Conservation (phyloP, 2,797 vertebrate species). For the Pseudotriccus pelzelni region DNA sequence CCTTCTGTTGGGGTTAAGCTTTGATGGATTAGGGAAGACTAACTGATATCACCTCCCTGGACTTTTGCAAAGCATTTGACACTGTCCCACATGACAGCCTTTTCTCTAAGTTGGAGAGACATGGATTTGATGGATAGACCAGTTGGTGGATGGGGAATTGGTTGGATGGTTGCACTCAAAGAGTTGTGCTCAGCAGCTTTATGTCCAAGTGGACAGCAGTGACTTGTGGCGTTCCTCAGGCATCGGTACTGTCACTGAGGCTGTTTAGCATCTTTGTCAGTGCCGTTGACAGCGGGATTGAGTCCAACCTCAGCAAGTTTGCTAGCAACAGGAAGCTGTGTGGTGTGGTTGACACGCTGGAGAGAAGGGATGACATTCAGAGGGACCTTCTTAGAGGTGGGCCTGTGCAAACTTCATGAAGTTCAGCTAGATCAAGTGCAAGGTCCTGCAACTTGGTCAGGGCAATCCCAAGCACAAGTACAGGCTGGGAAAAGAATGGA, state of each 20-base stretch:
- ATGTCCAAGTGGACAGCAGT: not conserved
- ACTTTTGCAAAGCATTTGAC: fast-evolving
- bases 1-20: not conserved
- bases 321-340: no score
- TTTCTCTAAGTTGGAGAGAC: not conserved
- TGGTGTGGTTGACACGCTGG: not conserved
- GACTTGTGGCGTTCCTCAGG: not conserved
- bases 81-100: not conserved
- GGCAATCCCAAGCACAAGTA: not conserved
- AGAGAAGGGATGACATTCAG: not conserved
- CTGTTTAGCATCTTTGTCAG: not conserved
- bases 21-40: not conserved
- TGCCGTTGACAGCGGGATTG: not conserved
- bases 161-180: not conserved
- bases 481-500: not conserved
- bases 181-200: not conserved
- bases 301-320: not conserved
- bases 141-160: not conserved
- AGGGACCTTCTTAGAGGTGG: not conserved
- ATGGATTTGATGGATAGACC: not conserved
- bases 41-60: not conserved
- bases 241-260: no score
- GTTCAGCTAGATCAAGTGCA: not conserved
- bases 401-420: not conserved
- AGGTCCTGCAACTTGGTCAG: not conserved